Percentiles rank a stretch among this genome's conserved stretches.
Evolutionary conservation across 2,113 vertebrate species (phyloP).

Genomic region (Tupaia chinensis): DNA sequence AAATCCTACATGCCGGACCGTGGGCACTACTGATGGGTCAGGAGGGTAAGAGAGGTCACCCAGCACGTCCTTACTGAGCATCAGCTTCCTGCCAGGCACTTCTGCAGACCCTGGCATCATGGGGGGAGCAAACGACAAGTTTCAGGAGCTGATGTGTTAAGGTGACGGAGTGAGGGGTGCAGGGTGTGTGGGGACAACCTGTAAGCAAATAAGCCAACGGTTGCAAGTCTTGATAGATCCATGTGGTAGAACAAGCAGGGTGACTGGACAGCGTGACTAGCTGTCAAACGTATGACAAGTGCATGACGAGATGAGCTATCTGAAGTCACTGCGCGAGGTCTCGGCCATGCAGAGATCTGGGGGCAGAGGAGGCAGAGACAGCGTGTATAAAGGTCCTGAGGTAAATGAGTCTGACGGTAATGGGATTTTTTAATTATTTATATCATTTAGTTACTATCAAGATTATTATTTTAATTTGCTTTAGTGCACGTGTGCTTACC

Average conservation of each 20-base stretch:
- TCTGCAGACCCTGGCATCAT: accelerated
- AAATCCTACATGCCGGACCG: not conserved
- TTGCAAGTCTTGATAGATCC: not conserved
- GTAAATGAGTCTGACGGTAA: not conserved
- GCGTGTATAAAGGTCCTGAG: not conserved
- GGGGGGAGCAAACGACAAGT: not conserved
- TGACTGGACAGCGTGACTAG: not conserved
- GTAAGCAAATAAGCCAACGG: not conserved
- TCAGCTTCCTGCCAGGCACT: not conserved
- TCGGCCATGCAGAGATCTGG: not conserved
- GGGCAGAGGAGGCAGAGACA: not conserved
- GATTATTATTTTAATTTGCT: no score
- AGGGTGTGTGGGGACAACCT: not conserved
- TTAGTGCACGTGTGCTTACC: no score
- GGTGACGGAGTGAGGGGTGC: no score
- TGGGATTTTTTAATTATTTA: not conserved
- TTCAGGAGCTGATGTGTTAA: not conserved
- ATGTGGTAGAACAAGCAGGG: not conserved
- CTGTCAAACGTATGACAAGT: no score
- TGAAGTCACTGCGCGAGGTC: accelerated
- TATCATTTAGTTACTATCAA: no score
- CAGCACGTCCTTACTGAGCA: not conserved
- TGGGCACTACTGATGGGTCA: accelerated
- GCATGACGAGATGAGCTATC: not conserved
- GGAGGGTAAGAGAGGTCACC: not conserved